A percentile compares a stretch with the other conserved stretches of the same genome.
phyloP scores from a whole-genome alignment of 2,113 vertebrate genomes.

The Alectura lathami region DNA sequence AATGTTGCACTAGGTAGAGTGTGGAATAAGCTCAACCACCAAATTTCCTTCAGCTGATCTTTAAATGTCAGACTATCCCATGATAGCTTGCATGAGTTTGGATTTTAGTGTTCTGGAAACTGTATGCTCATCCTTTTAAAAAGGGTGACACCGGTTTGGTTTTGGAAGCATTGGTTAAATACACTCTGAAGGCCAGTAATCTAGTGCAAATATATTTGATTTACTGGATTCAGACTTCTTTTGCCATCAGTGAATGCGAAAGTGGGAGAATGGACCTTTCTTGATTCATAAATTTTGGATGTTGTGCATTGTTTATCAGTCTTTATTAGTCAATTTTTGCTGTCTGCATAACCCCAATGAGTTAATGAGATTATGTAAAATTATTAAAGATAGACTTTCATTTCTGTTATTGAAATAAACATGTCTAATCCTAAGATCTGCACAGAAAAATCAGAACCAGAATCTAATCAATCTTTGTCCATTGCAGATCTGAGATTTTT shows the following conservation, averaged over 20 bases:
- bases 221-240: background rate
- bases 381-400: background rate
- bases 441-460: background rate
- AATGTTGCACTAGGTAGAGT: background rate
- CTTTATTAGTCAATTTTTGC: background rate
- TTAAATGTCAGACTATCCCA: background rate
- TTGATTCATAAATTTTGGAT: background rate
- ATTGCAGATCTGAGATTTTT: background rate
- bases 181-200: background rate
- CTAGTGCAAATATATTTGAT: background rate
- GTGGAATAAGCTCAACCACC: background rate
- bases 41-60: background rate
- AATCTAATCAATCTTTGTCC: background rate
- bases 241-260: background rate
- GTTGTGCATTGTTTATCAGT: background rate
- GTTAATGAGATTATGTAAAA: background rate
- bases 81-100: background rate
- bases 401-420: background rate
- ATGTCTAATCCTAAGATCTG: background rate
- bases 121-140: background rate
- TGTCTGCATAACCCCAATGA: background rate
- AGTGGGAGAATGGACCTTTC: background rate
- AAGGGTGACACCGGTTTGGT: background rate
- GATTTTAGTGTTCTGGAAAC: constrained; percentile 5
- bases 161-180: background rate